Evolutionary conservation across 2,888 invertebrate genomes (phyloP), one percentile per base, ranked within the genome.

Genomic region (Hyposoter dolosus): DNA sequence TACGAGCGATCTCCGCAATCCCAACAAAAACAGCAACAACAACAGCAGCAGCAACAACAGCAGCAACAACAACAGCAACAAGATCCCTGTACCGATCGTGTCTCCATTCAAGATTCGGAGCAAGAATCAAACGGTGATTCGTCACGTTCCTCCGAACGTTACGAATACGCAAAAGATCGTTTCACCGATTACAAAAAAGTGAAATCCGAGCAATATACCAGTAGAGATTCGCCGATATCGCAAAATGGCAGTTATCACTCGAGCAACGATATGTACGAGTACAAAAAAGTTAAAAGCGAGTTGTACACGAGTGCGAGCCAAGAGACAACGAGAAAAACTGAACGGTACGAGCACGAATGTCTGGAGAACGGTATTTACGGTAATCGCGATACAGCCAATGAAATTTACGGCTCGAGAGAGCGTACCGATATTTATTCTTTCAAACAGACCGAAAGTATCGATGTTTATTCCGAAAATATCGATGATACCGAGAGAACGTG

Each of bases 401-500:
- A 93, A 75, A 91, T 93, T 85, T 93, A 93, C 79, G 91, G 89
- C 9, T 88, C 92, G 35, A 89, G 91, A 19, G 92, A 93, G 56
- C 90, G 91, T 28, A 90, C 88, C 53, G 93, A 93, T 82, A 83
- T 93, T 56, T 93, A 93, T 78, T 86, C 92, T 60, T 93, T 93
- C 85, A 93, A 93, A 79, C 92, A 93, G 83, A 91, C 92, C 19
- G 93, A 94, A 68, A 89, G 92, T 45, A 91, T 92, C 84, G 94
- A 88, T 23, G 94, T 94, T 85, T 94, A 95, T 81, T 94, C 95
- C 53, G 91, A 95, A 5, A 95, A 95, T 81, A 94, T 95, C 85
- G 93, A 94, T 17, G 92, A 91, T 76, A 93, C 78, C 75, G 90
- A 90, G 77, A 90, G 89, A 84, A 93, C 91, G 15, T 93, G 92